Percentiles rank a stretch among this genome's conserved stretches.
Conservation (phyloP, 2,113 vertebrate species). For the Passer domesticus region DNA sequence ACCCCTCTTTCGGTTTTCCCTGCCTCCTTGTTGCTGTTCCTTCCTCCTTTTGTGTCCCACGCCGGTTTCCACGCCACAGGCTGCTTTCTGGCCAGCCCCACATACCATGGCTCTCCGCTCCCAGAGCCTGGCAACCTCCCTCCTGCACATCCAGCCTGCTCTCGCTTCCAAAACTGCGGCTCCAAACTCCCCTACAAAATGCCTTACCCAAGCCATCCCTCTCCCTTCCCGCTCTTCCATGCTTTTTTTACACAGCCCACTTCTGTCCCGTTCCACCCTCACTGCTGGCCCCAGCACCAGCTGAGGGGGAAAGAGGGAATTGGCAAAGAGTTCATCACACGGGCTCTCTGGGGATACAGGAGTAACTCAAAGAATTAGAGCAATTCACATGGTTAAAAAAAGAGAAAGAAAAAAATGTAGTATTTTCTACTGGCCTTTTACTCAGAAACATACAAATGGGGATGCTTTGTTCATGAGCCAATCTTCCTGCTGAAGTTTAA, state of each 20-base stretch:
- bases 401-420: not conserved
- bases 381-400: not conserved
- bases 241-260: not conserved
- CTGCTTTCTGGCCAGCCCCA: conserved; percentile 17
- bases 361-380: not conserved
- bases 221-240: not conserved
- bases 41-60: not conserved
- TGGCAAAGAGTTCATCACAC: not conserved
- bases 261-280: not conserved
- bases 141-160: not conserved
- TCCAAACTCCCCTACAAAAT: not conserved
- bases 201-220: not conserved
- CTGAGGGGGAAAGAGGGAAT: not conserved
- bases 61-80: not conserved
- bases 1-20: not conserved
- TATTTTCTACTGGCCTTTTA: not conserved
- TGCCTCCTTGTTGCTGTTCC: not conserved
- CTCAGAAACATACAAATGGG: not conserved
- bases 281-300: not conserved
- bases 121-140: conserved; percentile 37
- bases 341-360: not conserved
- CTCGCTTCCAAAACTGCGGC: not conserved
- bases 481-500: not conserved
- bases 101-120: not conserved
- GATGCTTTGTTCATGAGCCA: not conserved